Percentiles rank a stretch among this genome's conserved stretches.
These are phyloP conservation scores for Lampris megalopsis DNA, from an alignment of 2,113 vertebrate genomes.

Conservation along the genomic window DNA sequence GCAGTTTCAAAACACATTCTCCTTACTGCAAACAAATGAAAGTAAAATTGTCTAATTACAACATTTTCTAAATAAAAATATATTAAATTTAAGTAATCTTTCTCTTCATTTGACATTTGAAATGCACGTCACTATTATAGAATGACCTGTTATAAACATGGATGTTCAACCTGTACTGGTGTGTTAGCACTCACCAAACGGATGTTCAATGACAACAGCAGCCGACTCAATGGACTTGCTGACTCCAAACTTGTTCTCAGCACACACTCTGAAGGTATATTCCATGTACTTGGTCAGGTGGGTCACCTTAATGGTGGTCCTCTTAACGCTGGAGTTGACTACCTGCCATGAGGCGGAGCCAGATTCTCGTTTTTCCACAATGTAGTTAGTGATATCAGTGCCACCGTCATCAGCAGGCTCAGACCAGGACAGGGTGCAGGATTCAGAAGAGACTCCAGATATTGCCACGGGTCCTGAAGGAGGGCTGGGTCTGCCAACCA, in stretches of 20 bases:
- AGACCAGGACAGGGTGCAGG: conserved; percentile 91
- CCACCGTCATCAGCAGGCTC: conserved; percentile 95
- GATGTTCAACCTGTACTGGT: not conserved
- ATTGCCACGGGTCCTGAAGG: conserved; percentile 91
- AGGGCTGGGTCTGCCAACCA: conserved; percentile 92
- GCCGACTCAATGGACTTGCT: conserved; percentile 94
- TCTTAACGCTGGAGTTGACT: conserved; percentile 96
- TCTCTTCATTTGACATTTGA: not conserved
- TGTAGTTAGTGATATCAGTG: conserved; percentile 93
- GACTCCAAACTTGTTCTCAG: conserved; percentile 97
- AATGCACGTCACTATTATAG: not conserved
- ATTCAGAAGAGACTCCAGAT: conserved; percentile 94
- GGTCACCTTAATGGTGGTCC: conserved; percentile 95
- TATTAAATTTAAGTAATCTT: not conserved
- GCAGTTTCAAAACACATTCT: no score
- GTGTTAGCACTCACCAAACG: conserved; percentile 87
- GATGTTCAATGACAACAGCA: conserved; percentile 93
- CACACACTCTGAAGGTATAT: conserved; percentile 95
- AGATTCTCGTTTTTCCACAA: conserved; percentile 97
- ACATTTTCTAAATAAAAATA: no score
- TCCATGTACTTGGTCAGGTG: conserved; percentile 98
- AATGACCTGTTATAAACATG: no score
- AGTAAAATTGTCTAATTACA: no score
- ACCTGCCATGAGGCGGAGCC: conserved; percentile 96
- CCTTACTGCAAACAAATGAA: no score